A percentile compares a stretch with the other conserved stretches of the same genome.
phyloP scores from a whole-genome alignment of 1,140 invertebrate genomes.

The Heliothis virescens region DNA sequence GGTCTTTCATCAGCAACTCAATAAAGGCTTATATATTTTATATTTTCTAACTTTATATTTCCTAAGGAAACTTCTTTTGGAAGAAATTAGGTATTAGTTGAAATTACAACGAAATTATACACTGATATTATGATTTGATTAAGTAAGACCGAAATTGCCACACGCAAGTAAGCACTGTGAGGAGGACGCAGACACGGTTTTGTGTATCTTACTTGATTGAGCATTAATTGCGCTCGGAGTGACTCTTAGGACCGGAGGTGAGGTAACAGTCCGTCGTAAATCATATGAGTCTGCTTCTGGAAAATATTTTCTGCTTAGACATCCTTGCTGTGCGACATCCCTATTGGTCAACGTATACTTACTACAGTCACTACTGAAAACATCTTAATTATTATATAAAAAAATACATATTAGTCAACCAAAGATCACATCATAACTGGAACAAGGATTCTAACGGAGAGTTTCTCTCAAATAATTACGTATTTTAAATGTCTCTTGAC shows the following conservation, averaged over 20 bases:
- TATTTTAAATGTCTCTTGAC: too few relatives aligned
- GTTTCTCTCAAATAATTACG: too few relatives aligned
- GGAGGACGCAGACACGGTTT: conserved; percentile 14
- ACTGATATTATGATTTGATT: conserved; percentile 29
- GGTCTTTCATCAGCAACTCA: too few relatives aligned
- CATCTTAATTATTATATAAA: neutral
- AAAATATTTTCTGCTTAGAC: conserved; percentile 50
- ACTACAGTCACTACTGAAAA: neutral
- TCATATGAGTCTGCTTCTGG: conserved; percentile 63
- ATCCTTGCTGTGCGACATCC: neutral
- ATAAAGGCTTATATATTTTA: too few relatives aligned
- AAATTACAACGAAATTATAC: neutral
- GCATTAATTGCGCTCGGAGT: conserved; percentile 54
- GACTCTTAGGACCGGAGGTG: conserved; percentile 61
- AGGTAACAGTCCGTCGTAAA: conserved; percentile 59
- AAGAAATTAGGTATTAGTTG: too few relatives aligned
- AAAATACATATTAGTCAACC: neutral
- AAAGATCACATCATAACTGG: too few relatives aligned
- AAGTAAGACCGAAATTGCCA: conserved; percentile 8
- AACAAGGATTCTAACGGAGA: too few relatives aligned
- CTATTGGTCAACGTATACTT: neutral
- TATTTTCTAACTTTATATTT: too few relatives aligned
- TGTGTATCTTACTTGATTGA: conserved; percentile 66
- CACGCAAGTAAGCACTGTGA: conserved; percentile 36
- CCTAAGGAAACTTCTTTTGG: too few relatives aligned